These are phyloP conservation scores for Meta bourneti DNA, from an alignment of 2,888 invertebrate species.

Conservation along the genomic window DNA sequence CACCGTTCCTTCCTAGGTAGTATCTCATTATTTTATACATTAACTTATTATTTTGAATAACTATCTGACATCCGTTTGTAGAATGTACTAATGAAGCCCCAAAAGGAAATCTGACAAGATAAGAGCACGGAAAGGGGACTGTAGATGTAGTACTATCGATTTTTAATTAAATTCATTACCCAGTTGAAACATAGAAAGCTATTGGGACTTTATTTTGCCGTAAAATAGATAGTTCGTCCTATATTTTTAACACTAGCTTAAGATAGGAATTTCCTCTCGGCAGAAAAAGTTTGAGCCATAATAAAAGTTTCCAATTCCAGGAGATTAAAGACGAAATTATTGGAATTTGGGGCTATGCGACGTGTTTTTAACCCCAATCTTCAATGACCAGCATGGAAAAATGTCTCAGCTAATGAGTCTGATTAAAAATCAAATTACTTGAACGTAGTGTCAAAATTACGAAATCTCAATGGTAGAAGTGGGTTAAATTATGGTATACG, in stretches of 20 bases:
- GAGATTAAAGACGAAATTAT: background rate
- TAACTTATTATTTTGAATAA: conserved; percentile 58
- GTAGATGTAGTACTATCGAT: conserved; percentile 22
- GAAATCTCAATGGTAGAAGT: no score
- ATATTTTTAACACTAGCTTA: background rate
- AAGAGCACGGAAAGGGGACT: conserved; percentile 28
- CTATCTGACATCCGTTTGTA: conserved; percentile 50
- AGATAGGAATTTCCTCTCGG: background rate
- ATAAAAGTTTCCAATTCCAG: background rate
- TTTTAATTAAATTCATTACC: conserved; percentile 58
- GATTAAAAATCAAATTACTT: background rate
- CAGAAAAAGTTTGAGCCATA: background rate
- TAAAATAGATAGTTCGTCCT: background rate
- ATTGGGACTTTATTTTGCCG: background rate
- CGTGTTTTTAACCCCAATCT: background rate
- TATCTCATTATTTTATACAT: conserved; percentile 18
- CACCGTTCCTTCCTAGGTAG: background rate
- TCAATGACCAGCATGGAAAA: background rate
- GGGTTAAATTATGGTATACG: no score
- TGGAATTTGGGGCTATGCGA: background rate
- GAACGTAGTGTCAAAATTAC: background rate
- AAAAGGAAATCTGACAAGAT: conserved; percentile 43
- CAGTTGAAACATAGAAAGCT: conserved; percentile 27
- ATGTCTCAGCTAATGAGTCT: background rate
- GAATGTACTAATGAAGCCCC: conserved; percentile 44